Percentiles rank a stretch among this genome's conserved stretches.
phyloP scores from a whole-genome alignment of 2,888 invertebrate genomes.

The Scaptomyza parva region DNA sequence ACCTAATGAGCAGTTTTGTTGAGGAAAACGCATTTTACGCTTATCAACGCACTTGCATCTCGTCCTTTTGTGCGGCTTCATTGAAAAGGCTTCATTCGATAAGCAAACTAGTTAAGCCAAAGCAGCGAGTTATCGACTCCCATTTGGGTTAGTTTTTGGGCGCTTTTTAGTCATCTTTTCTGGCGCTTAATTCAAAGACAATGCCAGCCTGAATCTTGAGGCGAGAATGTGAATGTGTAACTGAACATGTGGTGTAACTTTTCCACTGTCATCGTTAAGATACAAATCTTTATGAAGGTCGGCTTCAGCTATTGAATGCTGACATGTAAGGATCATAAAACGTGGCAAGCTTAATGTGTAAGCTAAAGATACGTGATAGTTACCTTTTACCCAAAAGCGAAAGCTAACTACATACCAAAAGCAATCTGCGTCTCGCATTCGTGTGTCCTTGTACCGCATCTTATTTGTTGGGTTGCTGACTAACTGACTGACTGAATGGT shows the following conservation, averaged over 20 bases:
- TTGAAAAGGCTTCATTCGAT: slow-evolving; percentile 73
- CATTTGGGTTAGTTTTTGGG: slow-evolving; percentile 51
- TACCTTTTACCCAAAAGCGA: slow-evolving; percentile 31
- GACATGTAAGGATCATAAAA: slow-evolving; percentile 35
- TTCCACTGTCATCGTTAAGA: slow-evolving; percentile 82
- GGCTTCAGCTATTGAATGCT: slow-evolving; percentile 43
- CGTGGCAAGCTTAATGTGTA: slow-evolving; percentile 38
- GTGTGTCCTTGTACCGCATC: slow-evolving; percentile 23
- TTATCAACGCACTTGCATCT: slow-evolving; percentile 76
- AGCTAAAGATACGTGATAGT: slow-evolving; percentile 51
- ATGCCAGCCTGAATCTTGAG: slow-evolving; percentile 52
- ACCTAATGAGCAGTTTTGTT: slow-evolving; percentile 77
- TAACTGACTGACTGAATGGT: not conserved
- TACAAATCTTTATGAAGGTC: slow-evolving; percentile 82
- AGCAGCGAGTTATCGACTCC: slow-evolving; percentile 25
- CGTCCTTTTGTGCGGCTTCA: slow-evolving; percentile 44
- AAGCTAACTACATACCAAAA: slow-evolving; percentile 6
- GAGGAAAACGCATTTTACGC: slow-evolving; percentile 79
- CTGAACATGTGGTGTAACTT: slow-evolving; percentile 48
- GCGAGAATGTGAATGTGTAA: slow-evolving; percentile 15
- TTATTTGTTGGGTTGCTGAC: slow-evolving; percentile 14
- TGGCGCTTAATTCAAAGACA: slow-evolving; percentile 71
- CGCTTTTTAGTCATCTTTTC: slow-evolving; percentile 66
- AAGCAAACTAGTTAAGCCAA: slow-evolving; percentile 42
- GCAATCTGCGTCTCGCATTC: slow-evolving; percentile 20